Evolutionary conservation across 2,888 invertebrate species (phyloP), one percentile per base, ranked within the genome.

Genomic region (Zhengitettix transpicula): DNA sequence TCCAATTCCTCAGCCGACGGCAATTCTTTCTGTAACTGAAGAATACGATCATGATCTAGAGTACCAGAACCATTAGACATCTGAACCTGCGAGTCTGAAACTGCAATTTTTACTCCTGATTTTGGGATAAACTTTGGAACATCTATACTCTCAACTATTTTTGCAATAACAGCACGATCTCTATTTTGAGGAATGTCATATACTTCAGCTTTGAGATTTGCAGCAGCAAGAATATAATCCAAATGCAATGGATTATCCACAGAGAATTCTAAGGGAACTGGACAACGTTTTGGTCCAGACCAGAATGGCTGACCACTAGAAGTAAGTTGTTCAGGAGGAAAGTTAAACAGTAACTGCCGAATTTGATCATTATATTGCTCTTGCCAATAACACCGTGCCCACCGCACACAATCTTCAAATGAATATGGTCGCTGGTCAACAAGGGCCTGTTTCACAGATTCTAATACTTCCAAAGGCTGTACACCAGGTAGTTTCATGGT

Each of bases 271-370:
- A 98, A 74, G 0, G 92, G 84, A 63, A 84, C 81, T 0, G 99
- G 99, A 71, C 98, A 99, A 52, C 97, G 82, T 75, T 99, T 95
- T 0, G 92, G 91, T 0, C 93, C 98, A 0, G 97, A 97, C 99
- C 99, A 99, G 77, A 99, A 99, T 3, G 89, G 88, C 60, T 93
- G 89, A 1, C 91, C 91, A 69, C 84, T 88, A 16, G 87, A 84
- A 52, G 90, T 89, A 61, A 87, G 74, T 72, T 91, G 91, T 74
- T 96, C 89, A 0, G 91, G 85, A 10, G 99, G 99, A 77, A 99
- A 66, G 86, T 97, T 99, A 76, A 87, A 97, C 42, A 99, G 78
- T 65, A 99, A 79, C 74, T 99, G 99, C 66, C 86, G 83, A 68
- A 99, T 99, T 75, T 94, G 92, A 78, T 97, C 96, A 68, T 83